Evolutionary conservation across 2,888 invertebrate species (phyloP), one percentile per base, ranked within the genome.

Genomic region (Achlya flavicornis): DNA sequence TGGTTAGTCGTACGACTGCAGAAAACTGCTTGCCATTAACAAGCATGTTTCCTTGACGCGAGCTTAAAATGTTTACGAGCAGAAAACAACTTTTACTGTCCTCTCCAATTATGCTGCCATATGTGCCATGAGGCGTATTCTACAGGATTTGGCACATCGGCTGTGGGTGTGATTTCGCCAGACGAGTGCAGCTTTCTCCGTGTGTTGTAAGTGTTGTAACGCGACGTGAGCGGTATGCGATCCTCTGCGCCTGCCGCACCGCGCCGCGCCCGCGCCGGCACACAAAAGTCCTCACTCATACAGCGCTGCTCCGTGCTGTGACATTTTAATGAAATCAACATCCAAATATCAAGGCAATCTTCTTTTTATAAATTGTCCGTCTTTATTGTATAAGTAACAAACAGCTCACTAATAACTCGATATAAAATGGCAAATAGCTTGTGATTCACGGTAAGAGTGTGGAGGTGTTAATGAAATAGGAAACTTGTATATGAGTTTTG

Each of bases 131-230:
- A 81, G 82, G 83, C 80, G 83, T 81, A 83, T 83, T 86, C 76
- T 84, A 81, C 79, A 86, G 87, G 82, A 91, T 91, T 92, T 88
- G 88, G 91, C 92, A 88, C 91, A 87, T 81, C 79, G 77, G 84
- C 75, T 80, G 93, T 92, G 90, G 92, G 93, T 85, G 92, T 88
- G 90, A 90, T 92, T 93, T 93, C 91, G 89, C 91, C 91, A 91
- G 87, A 79, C 86, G 79, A 83, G 68, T 79, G 79, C 85, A 78
- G 88, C 93, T 93, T 93, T 93, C 93, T 91, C 92, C 84, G 76
- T 74, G 77, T 89, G 88, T 90, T 86, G 90, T 84, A 89, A 91
- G 77, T 89, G 88, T 90, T 86, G 90, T 84, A 89, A 91, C 64
- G 71, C 70, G 63, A 66, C 70, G 74, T 74, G 72, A 65, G 63